These are phyloP conservation scores for Dendrolimus pini DNA, from an alignment of 2,888 invertebrate genomes.

Conservation along the genomic window DNA sequence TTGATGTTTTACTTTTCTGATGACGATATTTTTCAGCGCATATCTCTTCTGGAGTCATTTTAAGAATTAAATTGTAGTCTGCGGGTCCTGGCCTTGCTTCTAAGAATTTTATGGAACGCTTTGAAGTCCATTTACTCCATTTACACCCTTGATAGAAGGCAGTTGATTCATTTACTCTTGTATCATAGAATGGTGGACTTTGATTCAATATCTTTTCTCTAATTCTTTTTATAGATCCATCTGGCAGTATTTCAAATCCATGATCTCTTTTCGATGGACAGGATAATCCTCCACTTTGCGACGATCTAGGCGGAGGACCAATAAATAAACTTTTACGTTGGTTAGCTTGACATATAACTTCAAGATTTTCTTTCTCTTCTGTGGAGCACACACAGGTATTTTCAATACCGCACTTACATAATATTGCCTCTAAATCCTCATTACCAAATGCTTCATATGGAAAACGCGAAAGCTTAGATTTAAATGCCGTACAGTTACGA, in stretches of 20 bases:
- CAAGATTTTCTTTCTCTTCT: conserved; percentile 20
- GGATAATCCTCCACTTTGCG: conserved; percentile 26
- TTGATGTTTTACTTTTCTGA: conserved; percentile 40
- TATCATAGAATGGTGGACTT: conserved; percentile 47
- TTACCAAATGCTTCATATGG: conserved; percentile 43
- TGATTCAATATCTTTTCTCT: conserved; percentile 15
- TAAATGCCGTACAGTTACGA: conserved; percentile 42
- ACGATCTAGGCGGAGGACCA: conserved; percentile 33
- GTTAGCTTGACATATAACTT: conserved; percentile 39
- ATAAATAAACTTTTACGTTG: conserved; percentile 35
- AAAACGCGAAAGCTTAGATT: conserved; percentile 48
- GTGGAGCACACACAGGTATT: conserved; percentile 41
- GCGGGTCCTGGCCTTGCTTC: conserved; percentile 47
- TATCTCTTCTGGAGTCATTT: conserved; percentile 23
- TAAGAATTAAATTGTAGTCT: conserved; percentile 33
- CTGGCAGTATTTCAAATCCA: conserved; percentile 25
- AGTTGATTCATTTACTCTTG: conserved; percentile 36
- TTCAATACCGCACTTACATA: conserved; percentile 47
- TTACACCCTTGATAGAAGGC: conserved; percentile 58
- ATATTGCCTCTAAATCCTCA: conserved; percentile 41
- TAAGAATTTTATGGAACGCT: conserved; percentile 18
- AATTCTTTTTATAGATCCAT: conserved; percentile 27
- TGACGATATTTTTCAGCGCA: conserved; percentile 47
- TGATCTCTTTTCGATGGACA: conserved; percentile 31
- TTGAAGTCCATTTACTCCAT: conserved; percentile 53